Evolutionary conservation across 2,888 invertebrate species (phyloP).

Genomic region (Drosophila diplacantha): DNA sequence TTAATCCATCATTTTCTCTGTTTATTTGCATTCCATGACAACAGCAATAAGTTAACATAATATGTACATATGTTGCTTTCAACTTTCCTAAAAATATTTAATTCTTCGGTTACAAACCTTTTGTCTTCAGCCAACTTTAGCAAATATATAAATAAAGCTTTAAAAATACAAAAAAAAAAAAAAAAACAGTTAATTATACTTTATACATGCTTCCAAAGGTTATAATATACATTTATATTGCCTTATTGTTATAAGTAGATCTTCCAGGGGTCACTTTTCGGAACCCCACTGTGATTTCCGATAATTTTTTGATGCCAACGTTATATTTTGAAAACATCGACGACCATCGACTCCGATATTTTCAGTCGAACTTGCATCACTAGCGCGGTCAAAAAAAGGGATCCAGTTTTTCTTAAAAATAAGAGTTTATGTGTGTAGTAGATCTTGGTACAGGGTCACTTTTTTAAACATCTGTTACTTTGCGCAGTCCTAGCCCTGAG

Average conservation of each 20-base stretch:
- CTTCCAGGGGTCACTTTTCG: too few species aligned
- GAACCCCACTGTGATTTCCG: too few species aligned
- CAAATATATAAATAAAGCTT: conserved; percentile 7
- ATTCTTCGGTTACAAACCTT: conserved; percentile 4
- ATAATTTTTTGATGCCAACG: too few species aligned
- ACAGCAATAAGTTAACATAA: not conserved
- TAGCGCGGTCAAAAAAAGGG: too few species aligned
- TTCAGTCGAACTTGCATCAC: too few species aligned
- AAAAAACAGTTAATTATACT: not conserved
- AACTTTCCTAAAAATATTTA: not conserved
- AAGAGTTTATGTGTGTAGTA: too few species aligned
- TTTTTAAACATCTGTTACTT: conserved; percentile 1
- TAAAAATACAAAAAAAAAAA: not conserved
- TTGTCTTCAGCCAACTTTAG: not conserved
- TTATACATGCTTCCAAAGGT: not conserved
- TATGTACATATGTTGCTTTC: not conserved
- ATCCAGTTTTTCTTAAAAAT: too few species aligned
- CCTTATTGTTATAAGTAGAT: too few species aligned
- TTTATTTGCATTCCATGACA: not conserved
- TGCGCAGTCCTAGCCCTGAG: conserved; percentile 14
- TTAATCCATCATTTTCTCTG: conserved; percentile 1
- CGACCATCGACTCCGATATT: too few species aligned
- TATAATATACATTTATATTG: not conserved
- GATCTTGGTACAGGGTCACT: too few species aligned
- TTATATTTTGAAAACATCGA: too few species aligned